phyloP scores from a whole-genome alignment of 2,113 vertebrate species.

The Steatornis caripensis region DNA sequence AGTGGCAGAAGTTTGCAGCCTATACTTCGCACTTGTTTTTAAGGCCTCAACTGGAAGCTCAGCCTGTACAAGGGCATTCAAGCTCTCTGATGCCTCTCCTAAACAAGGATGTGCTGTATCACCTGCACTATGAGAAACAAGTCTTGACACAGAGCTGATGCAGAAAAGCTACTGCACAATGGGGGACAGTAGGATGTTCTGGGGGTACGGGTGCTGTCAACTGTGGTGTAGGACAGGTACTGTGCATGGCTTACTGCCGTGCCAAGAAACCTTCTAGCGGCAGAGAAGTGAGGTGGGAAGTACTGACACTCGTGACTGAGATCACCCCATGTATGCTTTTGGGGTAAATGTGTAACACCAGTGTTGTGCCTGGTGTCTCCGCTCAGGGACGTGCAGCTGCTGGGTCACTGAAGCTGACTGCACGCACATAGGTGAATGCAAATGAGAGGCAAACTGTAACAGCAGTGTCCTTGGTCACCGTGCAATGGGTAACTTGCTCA shows the following conservation, averaged over 20 bases:
- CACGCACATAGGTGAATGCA: neutral
- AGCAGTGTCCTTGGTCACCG: neutral
- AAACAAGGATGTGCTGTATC: neutral
- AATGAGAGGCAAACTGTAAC: neutral
- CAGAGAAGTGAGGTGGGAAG: neutral
- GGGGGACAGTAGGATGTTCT: neutral
- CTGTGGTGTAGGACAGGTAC: neutral
- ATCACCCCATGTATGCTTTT: neutral
- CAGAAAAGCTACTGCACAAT: neutral
- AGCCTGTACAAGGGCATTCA: neutral
- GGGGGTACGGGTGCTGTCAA: neutral
- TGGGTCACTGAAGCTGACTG: neutral
- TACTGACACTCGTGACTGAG: neutral
- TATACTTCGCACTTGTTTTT: neutral
- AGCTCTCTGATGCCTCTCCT: neutral
- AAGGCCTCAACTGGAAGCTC: neutral
- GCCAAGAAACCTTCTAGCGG: neutral
- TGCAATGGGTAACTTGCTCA: neutral
- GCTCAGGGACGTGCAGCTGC: neutral
- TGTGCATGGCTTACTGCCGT: neutral
- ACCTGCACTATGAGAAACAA: neutral
- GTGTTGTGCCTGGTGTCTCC: neutral
- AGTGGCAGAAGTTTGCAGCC: neutral
- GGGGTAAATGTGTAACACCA: rapidly evolving
- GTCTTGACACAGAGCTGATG: neutral